Evolutionary conservation across 2,797 vertebrate species (phyloP).

Genomic region (Anableps anableps): DNA sequence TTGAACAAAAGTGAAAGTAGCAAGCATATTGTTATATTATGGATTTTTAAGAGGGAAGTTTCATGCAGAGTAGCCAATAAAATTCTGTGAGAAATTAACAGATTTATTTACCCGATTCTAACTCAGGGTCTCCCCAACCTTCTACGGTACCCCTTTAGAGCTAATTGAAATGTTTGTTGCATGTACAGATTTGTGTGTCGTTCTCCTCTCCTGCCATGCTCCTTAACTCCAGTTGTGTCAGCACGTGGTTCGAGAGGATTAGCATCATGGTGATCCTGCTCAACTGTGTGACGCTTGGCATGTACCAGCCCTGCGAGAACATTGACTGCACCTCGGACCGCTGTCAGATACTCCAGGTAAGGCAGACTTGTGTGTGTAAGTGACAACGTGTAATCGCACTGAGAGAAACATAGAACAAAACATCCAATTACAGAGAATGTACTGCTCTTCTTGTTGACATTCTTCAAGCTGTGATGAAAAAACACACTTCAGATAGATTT

Average conservation of each 20-base stretch:
- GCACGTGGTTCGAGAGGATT: slow-evolving; percentile 96
- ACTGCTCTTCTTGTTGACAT: slow-evolving; percentile 8
- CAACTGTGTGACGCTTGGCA: slow-evolving; percentile 97
- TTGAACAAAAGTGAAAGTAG: not conserved
- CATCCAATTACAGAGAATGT: slow-evolving; percentile 21
- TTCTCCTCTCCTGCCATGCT: slow-evolving; percentile 36
- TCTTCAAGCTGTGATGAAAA: slow-evolving; percentile 39
- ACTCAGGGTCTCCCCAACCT: not conserved
- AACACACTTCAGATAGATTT: slow-evolving; percentile 19
- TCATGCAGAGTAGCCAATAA: not conserved
- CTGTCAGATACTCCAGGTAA: slow-evolving; percentile 96
- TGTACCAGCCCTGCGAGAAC: slow-evolving; percentile 99
- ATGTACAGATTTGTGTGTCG: not conserved
- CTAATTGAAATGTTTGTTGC: not conserved
- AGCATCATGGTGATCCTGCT: slow-evolving; percentile 99
- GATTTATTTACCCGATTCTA: not conserved
- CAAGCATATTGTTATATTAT: not conserved
- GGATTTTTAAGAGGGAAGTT: not conserved
- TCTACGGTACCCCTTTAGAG: not conserved
- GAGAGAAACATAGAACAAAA: slow-evolving; percentile 34
- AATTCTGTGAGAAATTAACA: not conserved
- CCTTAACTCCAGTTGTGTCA: slow-evolving; percentile 71
- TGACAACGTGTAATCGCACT: not conserved
- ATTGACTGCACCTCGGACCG: slow-evolving; percentile 97
- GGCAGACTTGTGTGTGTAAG: not conserved